phyloP scores from a whole-genome alignment of 2,888 invertebrate genomes.

The Diploptera punctata region DNA sequence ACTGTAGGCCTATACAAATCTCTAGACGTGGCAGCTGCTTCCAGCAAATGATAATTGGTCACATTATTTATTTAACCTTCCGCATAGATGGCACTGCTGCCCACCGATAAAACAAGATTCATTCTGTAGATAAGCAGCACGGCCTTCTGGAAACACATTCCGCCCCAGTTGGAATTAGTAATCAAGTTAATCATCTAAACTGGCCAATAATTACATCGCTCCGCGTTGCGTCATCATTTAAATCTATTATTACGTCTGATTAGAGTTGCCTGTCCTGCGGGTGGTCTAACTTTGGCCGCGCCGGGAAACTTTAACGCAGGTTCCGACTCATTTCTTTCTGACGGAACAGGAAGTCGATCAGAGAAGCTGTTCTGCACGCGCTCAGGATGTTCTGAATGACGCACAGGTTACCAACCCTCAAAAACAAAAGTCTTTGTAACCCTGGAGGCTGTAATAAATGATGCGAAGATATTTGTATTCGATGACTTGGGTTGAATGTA shows the following conservation, averaged over 20 bases:
- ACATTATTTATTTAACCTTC: constrained; percentile 20
- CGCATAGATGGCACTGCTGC: constrained; percentile 19
- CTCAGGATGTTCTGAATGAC: not conserved
- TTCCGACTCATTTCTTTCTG: constrained; percentile 40
- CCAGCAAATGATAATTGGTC: not conserved
- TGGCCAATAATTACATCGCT: constrained; percentile 28
- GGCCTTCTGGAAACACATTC: constrained; percentile 2
- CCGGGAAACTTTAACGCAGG: constrained; percentile 39
- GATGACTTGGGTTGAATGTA: too few species aligned
- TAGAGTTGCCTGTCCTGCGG: not conserved
- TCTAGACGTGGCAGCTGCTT: not conserved
- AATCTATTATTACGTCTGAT: constrained; percentile 31
- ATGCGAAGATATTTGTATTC: too few species aligned
- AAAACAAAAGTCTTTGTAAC: too few species aligned
- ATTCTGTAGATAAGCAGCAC: not conserved
- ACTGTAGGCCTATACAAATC: too few species aligned
- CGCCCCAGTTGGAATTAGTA: constrained; percentile 16
- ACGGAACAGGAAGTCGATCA: constrained; percentile 37
- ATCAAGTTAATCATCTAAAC: constrained; percentile 29
- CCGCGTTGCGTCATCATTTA: constrained; percentile 36
- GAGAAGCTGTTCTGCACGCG: constrained; percentile 33
- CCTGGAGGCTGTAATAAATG: too few species aligned
- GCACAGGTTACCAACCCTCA: too few species aligned
- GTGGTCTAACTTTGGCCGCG: too few species aligned
- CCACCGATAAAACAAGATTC: constrained; percentile 16